Percentiles rank a stretch among this genome's conserved stretches.
Evolutionary conservation across 2,797 vertebrate species (phyloP).

Genomic region (Tenualosa ilisha): DNA sequence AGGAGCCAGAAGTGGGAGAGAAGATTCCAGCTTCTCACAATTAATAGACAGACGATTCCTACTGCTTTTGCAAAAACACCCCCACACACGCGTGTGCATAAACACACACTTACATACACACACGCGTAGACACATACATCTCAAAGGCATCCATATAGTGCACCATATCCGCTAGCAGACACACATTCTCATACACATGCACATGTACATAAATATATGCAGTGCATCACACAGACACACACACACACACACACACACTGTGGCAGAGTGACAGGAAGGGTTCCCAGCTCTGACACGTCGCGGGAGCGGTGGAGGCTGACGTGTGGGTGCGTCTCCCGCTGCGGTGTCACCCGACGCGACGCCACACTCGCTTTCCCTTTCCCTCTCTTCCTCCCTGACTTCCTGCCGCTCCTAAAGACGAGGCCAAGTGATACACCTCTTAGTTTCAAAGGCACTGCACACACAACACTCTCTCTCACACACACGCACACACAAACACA

Average conservation of each 20-base stretch:
- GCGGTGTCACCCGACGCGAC: not conserved
- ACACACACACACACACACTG: slow-evolving; percentile 43
- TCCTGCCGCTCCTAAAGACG: not conserved
- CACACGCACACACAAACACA: not conserved
- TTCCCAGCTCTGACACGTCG: not conserved
- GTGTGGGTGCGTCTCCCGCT: not conserved
- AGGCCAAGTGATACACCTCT: not conserved
- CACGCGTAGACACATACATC: not conserved
- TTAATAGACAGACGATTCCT: slow-evolving; percentile 33
- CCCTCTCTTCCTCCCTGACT: not conserved
- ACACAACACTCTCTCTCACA: not conserved
- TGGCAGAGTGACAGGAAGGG: slow-evolving; percentile 20
- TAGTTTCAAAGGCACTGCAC: not conserved
- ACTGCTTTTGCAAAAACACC: not conserved
- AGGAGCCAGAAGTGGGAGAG: slow-evolving; percentile 17
- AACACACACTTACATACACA: not conserved
- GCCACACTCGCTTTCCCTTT: not conserved
- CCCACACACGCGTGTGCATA: not conserved
- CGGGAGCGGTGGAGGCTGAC: not conserved
- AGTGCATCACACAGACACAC: not conserved
- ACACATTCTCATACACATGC: not conserved
- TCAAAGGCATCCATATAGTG: too few relatives aligned
- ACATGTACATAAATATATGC: not conserved
- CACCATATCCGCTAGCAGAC: not conserved
- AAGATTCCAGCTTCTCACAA: slow-evolving; percentile 22